Base-by-base conservation (phyloP, 2,113 vertebrate species). In the Chascanopsetta lugubris region DNA sequence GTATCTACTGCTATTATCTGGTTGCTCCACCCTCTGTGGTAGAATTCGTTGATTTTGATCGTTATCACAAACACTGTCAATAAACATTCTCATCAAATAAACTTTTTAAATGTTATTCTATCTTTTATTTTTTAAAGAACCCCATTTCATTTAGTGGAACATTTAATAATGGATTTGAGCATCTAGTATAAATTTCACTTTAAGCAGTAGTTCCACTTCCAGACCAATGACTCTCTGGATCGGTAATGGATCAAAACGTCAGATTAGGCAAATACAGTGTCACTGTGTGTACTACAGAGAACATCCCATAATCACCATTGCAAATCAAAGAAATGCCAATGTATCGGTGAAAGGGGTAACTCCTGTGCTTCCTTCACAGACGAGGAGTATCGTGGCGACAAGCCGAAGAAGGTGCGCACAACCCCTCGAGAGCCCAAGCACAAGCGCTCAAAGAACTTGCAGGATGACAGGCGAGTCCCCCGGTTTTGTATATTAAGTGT, bases 361-460 rank as follows among this genome's bases (percentile, higher is more conserved):
- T 42, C n/a, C 11, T 51, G 24, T 25, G 6, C 0, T 69, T 43
- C 75, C n/a, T 49, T 10, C 59, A 13, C 75, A 99, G 95, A 97
- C 93, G 97, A 99, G 82, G 97, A 97, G 75, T 99, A 97, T 77
- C 95, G 94, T 69, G 95, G 92, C 87, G 93, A 93, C 40, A 95
- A 96, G 89, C 95, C 96, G 2, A 98, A 98, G 91, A 98, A 98
- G 94, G 93, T 97, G 71, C 96, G 95, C 3, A 86, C 96, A 1
- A 93, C 96, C 79, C 95, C 95, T 13, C 94, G 96, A 67, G 97
- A 98, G 88, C 93, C 94, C 50, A 98, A 98, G 92, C 95, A 94
- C 77, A 99, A 98, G 92, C 95, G 95, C 71, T 87, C 94, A 79
- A 98, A 98, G 93, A 98, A 98, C 80, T 97, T 96, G 47, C 95